These are phyloP conservation scores for Nicator chloris DNA, from an alignment of 2,113 vertebrate species.

Conservation along the genomic window DNA sequence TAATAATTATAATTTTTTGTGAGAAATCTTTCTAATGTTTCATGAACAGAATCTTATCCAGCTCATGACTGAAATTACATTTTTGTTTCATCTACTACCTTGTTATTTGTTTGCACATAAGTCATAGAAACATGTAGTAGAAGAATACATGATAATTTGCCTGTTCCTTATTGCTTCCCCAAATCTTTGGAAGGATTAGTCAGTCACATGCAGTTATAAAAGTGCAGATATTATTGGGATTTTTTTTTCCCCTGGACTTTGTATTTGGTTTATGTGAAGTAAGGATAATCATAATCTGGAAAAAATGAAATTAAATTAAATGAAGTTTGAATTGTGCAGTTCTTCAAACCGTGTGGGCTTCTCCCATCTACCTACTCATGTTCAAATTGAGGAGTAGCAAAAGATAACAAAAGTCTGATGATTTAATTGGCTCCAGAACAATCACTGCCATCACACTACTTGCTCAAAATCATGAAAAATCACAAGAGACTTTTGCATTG, in stretches of 20 bases:
- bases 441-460: background rate
- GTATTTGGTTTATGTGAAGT: background rate
- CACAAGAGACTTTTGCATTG: background rate
- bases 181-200: background rate
- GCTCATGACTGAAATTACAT: background rate
- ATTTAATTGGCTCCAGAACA: background rate
- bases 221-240: background rate
- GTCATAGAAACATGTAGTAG: background rate
- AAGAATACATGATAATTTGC: background rate
- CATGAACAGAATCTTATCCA: background rate
- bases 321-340: fast-evolving
- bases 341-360: background rate
- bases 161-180: background rate
- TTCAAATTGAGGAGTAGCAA: background rate
- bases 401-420: background rate
- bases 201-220: background rate
- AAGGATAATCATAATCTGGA: background rate
- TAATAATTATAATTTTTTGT: background rate
- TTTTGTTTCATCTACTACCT: background rate
- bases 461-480: background rate
- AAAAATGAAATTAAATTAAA: background rate
- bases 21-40: background rate
- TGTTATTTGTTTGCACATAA: background rate
- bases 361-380: background rate
- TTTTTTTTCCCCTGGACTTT: background rate